Conservation (phyloP, 2,888 invertebrate genomes). For the Ceriagrion tenellum region DNA sequence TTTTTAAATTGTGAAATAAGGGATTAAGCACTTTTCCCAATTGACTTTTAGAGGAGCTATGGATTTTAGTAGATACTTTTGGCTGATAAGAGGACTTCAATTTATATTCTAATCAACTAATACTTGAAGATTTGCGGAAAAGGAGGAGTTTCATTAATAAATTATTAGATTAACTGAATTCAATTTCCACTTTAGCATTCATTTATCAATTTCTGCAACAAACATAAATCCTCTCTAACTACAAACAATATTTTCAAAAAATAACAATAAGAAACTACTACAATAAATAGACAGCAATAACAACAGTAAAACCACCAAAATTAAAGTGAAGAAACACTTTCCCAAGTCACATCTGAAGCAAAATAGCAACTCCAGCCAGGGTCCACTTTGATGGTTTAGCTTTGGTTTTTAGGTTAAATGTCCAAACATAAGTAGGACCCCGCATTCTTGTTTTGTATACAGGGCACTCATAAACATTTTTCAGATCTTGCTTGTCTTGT, state of each 20-base stretch:
- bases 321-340: neutral
- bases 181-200: neutral
- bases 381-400: slow-evolving; percentile 96
- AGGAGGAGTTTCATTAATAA: neutral
- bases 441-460: slow-evolving; percentile 94
- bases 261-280: neutral
- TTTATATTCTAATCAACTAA: too few relatives aligned
- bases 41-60: too few relatives aligned
- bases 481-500: slow-evolving; percentile 90
- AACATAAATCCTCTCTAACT: neutral
- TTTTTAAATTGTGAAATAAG: too few relatives aligned
- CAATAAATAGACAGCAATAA: neutral
- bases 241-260: neutral
- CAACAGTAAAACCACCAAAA: neutral
- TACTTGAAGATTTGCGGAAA: too few relatives aligned
- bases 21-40: too few relatives aligned
- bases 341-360: slow-evolving; percentile 86
- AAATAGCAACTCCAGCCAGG: slow-evolving; percentile 93
- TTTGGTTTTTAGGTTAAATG: slow-evolving; percentile 94
- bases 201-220: neutral
- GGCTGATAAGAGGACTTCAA: too few relatives aligned
- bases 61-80: too few relatives aligned
- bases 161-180: neutral
- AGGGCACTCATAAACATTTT: slow-evolving; percentile 95
- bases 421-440: slow-evolving; percentile 97